Percentiles rank a stretch among this genome's conserved stretches.
Evolutionary conservation across 2,797 vertebrate genomes (phyloP).

Genomic region (Petrocephalus sullivani): DNA sequence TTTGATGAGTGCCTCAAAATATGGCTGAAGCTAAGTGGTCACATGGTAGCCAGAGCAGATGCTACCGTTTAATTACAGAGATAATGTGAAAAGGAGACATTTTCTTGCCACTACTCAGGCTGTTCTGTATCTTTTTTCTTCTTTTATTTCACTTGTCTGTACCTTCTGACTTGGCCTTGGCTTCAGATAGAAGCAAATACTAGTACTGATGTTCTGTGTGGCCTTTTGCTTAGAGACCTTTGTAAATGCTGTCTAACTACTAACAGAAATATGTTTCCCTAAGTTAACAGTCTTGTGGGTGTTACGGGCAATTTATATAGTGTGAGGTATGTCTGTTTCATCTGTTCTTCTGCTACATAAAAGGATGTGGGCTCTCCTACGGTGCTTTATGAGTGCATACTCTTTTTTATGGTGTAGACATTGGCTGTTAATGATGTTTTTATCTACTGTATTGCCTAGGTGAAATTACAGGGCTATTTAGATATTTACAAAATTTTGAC

Average conservation of each 20-base stretch:
- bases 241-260: slow-evolving; percentile 60
- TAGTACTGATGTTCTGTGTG: slow-evolving; percentile 55
- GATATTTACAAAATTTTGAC: not conserved
- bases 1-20: slow-evolving; percentile 12
- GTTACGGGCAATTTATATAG: slow-evolving; percentile 44
- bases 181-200: slow-evolving; percentile 38
- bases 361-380: not conserved
- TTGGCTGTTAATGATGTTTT: slow-evolving; percentile 9
- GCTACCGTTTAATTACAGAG: slow-evolving; percentile 53
- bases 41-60: slow-evolving; percentile 52
- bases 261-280: slow-evolving; percentile 57
- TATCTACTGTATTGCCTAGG: not conserved
- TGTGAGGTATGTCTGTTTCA: slow-evolving; percentile 33
- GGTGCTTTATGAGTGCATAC: not conserved
- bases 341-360: slow-evolving; percentile 11
- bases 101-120: not conserved
- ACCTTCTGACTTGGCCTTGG: not conserved
- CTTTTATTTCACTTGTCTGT: slow-evolving; percentile 15
- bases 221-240: slow-evolving; percentile 42
- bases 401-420: not conserved
- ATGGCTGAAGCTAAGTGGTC: slow-evolving; percentile 34
- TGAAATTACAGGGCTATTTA: not conserved
- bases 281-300: slow-evolving; percentile 49
- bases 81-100: slow-evolving; percentile 40
- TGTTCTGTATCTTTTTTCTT: slow-evolving; percentile 8